Evolutionary conservation across 2,888 invertebrate species (phyloP).

Genomic region (Lasioglossum calceatum): DNA sequence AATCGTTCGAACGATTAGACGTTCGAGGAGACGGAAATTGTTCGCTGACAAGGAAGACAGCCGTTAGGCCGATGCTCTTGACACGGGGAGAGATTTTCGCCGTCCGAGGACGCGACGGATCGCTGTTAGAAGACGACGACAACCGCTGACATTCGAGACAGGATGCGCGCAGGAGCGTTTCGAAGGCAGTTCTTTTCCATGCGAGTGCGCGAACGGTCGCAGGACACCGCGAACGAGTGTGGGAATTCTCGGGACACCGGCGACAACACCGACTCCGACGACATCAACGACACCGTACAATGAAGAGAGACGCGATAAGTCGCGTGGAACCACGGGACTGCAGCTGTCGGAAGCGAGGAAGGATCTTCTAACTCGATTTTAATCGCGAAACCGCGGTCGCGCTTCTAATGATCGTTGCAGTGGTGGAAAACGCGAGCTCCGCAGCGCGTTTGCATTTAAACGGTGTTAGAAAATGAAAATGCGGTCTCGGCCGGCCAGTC

Average conservation of each 20-base stretch:
- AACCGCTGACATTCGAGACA: conserved; percentile 23
- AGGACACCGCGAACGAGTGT: conserved; percentile 48
- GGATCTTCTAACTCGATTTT: conserved; percentile 18
- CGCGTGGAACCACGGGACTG: conserved; percentile 15
- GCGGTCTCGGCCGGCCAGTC: background rate
- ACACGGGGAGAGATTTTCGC: background rate
- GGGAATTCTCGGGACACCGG: conserved; percentile 55
- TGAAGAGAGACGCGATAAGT: conserved; percentile 11
- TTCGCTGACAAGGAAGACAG: background rate
- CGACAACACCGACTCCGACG: conserved; percentile 50
- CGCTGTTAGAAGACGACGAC: background rate
- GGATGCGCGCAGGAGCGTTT: conserved; percentile 48
- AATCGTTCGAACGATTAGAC: conserved; percentile 2
- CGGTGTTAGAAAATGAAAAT: background rate
- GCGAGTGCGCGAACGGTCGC: conserved; percentile 41
- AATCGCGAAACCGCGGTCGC: background rate
- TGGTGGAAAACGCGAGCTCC: background rate
- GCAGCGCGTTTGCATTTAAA: background rate
- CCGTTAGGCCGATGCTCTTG: background rate
- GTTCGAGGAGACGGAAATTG: background rate
- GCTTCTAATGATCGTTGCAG: background rate
- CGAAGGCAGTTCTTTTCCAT: conserved; percentile 51
- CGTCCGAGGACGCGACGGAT: background rate
- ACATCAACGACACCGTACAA: conserved; percentile 38
- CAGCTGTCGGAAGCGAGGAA: background rate